Percentiles rank a stretch among this genome's conserved stretches.
phyloP scores from a whole-genome alignment of 2,113 vertebrate species.

The Aythya baeri region DNA sequence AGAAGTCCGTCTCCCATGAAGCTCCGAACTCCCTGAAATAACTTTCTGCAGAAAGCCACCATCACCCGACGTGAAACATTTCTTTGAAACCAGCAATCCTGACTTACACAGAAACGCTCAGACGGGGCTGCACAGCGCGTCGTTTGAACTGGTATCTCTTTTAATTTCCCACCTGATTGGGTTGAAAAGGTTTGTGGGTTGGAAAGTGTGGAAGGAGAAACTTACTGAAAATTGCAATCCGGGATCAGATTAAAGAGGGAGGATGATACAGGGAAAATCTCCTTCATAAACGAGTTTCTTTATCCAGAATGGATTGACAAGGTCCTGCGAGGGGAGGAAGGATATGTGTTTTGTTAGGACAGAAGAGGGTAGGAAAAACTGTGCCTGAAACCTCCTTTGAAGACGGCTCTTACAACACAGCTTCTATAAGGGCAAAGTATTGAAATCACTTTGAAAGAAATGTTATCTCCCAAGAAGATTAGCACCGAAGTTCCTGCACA shows the following conservation, averaged over 20 bases:
- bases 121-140: background rate
- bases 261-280: background rate
- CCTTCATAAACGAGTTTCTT: slow-evolving; percentile 9
- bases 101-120: background rate
- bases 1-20: slow-evolving; percentile 2
- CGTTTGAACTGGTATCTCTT: background rate
- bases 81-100: background rate
- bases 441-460: background rate
- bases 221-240: slow-evolving; percentile 29
- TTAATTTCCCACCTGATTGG: slow-evolving; percentile 43
- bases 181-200: background rate
- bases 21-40: background rate
- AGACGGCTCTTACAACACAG: background rate
- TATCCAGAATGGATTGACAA: slow-evolving; percentile 49
- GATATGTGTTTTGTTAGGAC: background rate
- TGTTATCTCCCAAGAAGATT: background rate
- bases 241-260: slow-evolving; percentile 32
- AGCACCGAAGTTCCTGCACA: background rate
- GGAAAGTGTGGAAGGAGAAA: slow-evolving; percentile 18
- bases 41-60: slow-evolving; percentile 14
- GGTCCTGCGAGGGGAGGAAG: slow-evolving; percentile 7
- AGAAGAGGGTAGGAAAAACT: background rate
- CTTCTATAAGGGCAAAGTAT: background rate
- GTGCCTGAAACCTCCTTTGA: background rate
- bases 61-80: background rate